Evolutionary conservation across 2,113 vertebrate species (phyloP), one percentile per base, ranked within the genome.

Genomic region (Erythrolamprus reginae): DNA sequence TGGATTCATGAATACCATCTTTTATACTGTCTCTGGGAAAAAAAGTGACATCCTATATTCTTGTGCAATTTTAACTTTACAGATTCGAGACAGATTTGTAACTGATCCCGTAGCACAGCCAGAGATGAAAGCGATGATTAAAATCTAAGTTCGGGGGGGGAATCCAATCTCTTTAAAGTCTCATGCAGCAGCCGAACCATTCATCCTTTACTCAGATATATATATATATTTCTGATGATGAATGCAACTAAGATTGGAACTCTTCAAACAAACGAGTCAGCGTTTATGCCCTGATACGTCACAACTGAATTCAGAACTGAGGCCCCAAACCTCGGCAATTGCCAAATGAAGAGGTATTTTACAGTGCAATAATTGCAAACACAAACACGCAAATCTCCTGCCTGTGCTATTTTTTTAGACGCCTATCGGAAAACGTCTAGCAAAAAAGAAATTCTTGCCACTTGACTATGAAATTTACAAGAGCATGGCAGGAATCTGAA

Each of bases 91-190:
- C 93, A 92, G 92, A 95, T 94, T 93, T 95, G 94, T 96, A 96
- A 89, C 90, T 91, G 93, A 92, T 91, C 90, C 95, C 93, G 87
- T 93, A 95, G 93, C 94, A 91, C 87, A 94, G 93, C 82, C 88
- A 84, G 58, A 95, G 95, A 96, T 95, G 95, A 96, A 96, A 96
- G 95, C 0, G 17, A 92, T 94, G 93, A 96, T 96, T 96, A 95
- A 96, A 95, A 96, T 93, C 94, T 93, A 93, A 94, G 82, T 94
- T 95, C 93, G 93, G 61, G 82, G 92, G 3, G 93, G 94, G 95
- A 94, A 93, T 91, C 96, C 93, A 95, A 92, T 95, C 92, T 95
- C 95, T 95, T 96, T 94, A 95, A 96, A 96, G 95, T 89, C 92
- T 93, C 86, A 95, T 90, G 89, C 45, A 95, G 94, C 88, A 95